These are phyloP conservation scores for Heliconius hewitsoni DNA, from an alignment of 1,140 invertebrate species.

Conservation along the genomic window DNA sequence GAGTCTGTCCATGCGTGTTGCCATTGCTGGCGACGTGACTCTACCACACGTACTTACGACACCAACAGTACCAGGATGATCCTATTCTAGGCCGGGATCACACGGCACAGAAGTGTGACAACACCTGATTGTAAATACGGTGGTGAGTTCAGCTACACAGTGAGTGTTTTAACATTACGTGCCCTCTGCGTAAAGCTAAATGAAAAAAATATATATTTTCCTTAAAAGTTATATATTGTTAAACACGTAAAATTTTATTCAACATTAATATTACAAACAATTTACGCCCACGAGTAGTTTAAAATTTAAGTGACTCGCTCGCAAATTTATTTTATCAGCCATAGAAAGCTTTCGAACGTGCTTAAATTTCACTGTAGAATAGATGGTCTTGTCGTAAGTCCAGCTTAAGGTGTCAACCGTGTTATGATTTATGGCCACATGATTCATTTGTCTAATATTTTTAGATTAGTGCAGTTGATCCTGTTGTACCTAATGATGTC, in stretches of 20 bases:
- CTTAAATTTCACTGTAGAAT: constrained; percentile 18
- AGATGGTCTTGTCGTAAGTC: constrained; percentile 26
- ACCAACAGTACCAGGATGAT: too few relatives aligned
- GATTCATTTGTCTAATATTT: constrained; percentile 37
- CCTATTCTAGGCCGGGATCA: too few relatives aligned
- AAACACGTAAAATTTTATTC: background rate
- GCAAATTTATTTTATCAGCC: constrained; percentile 8
- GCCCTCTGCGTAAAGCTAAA: background rate
- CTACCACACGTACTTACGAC: too few relatives aligned
- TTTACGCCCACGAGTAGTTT: background rate
- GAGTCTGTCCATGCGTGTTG: too few relatives aligned
- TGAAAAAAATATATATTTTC: background rate
- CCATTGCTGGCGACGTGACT: too few relatives aligned
- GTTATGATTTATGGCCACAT: constrained; percentile 34
- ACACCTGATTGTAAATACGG: background rate
- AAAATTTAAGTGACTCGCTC: constrained; percentile 5
- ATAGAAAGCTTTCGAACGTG: constrained; percentile 13
- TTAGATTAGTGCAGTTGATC: constrained; percentile 18
- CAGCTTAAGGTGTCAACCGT: constrained; percentile 31
- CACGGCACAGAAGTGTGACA: too few relatives aligned
- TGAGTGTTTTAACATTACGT: too few relatives aligned
- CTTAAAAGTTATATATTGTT: too few relatives aligned
- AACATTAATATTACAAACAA: background rate
- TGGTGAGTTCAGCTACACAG: too few relatives aligned
- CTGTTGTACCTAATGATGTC: background rate